Conservation (phyloP, 2,888 invertebrate genomes). For the Tachina fera region DNA sequence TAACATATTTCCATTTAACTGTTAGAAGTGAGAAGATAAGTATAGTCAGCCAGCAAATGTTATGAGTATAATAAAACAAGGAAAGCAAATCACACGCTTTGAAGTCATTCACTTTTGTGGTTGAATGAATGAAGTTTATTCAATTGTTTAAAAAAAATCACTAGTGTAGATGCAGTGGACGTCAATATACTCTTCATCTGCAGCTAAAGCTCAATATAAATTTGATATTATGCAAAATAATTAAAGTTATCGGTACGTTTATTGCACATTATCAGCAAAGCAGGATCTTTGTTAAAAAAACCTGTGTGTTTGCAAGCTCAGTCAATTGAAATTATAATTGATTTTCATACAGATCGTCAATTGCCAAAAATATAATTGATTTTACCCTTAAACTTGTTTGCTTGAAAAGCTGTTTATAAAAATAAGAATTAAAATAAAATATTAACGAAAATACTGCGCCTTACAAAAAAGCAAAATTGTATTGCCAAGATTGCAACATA, state of each 20-base stretch:
- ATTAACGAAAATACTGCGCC: slow-evolving; percentile 4
- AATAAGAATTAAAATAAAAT: not conserved
- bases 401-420: not conserved
- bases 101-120: not conserved
- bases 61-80: not conserved
- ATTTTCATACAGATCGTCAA: slow-evolving; percentile 19
- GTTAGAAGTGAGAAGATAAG: slow-evolving; percentile 2
- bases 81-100: not conserved
- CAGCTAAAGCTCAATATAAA: no score
- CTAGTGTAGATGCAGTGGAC: no score
- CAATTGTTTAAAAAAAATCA: no score
- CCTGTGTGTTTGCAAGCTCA: no score
- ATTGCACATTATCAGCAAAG: no score
- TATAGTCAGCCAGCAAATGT: not conserved
- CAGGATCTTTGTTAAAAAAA: not conserved
- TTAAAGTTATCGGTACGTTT: no score
- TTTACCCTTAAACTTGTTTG: slow-evolving; percentile 20
- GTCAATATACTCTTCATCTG: no score
- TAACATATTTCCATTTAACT: not conserved
- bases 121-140: not conserved
- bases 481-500: slow-evolving; percentile 41
- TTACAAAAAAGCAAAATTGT: not conserved
- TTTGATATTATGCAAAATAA: no score
- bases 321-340: slow-evolving; percentile 38
- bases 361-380: not conserved